Evolutionary conservation across 2,113 vertebrate species (phyloP).

Genomic region (Octodon degus): DNA sequence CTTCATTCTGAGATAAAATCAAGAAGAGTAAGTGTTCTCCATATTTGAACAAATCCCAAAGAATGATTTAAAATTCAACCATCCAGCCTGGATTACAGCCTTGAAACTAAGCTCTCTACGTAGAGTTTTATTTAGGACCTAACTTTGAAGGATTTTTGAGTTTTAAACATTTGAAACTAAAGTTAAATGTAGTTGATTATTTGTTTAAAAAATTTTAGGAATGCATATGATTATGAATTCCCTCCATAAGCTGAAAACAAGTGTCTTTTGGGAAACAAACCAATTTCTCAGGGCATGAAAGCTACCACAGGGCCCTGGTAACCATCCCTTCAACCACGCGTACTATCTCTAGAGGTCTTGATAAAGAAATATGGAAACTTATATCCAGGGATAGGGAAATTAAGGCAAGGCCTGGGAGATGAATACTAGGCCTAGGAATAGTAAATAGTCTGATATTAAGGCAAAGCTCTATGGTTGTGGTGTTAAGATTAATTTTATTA

Average conservation of each 20-base stretch:
- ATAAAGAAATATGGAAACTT: background rate
- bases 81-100: background rate
- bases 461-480: background rate
- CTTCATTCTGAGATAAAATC: constrained; percentile 7
- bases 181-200: background rate
- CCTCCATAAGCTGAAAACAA: background rate
- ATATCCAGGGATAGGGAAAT: background rate
- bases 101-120: background rate
- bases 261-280: background rate
- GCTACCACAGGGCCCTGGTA: background rate
- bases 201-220: constrained; percentile 3
- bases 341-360: background rate
- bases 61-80: background rate
- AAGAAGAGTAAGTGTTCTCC: background rate
- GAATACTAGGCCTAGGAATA: background rate
- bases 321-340: background rate
- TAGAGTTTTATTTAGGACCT: constrained; percentile 40
- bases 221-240: background rate
- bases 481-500: constrained; percentile 3
- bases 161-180: constrained; percentile 42
- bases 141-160: constrained; percentile 47
- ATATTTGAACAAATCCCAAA: constrained; percentile 24
- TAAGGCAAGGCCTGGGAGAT: background rate
- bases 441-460: background rate
- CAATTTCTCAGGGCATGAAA: constrained; percentile 35